Conservation (phyloP, 2,113 vertebrate species). For the Centropristis striata region DNA sequence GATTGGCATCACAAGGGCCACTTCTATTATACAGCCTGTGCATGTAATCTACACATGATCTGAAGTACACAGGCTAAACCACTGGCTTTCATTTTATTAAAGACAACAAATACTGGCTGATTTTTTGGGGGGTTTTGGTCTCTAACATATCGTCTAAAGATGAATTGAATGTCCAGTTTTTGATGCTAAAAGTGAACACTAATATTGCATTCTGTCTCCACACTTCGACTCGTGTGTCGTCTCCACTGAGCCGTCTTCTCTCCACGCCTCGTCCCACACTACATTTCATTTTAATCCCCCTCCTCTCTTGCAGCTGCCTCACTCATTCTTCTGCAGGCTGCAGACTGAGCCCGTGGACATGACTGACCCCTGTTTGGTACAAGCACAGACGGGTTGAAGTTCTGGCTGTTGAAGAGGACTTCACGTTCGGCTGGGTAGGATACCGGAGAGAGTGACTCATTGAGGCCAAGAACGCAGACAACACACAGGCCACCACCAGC, state of each 20-base stretch:
- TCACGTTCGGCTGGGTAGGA: slow-evolving; percentile 5
- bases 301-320: slow-evolving; percentile 39
- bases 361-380: background rate
- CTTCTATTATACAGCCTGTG: too few relatives aligned
- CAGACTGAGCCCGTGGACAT: background rate
- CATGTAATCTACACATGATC: background rate
- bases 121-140: too few relatives aligned
- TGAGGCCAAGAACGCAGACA: slow-evolving; percentile 4
- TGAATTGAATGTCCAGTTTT: background rate
- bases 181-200: background rate
- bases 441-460: slow-evolving; percentile 39
- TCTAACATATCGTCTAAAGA: too few relatives aligned
- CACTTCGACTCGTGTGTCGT: slow-evolving; percentile 7
- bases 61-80: background rate
- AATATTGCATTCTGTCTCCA: background rate
- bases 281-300: slow-evolving; percentile 51
- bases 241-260: background rate
- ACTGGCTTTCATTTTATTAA: background rate
- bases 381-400: slow-evolving; percentile 1
- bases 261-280: background rate
- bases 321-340: slow-evolving; percentile 32
- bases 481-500: background rate
- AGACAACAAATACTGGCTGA: background rate
- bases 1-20: too few relatives aligned
- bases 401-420: background rate